Evolutionary conservation across 2,797 vertebrate genomes (phyloP).

Genomic region (Sebastes kiyomatsui): DNA sequence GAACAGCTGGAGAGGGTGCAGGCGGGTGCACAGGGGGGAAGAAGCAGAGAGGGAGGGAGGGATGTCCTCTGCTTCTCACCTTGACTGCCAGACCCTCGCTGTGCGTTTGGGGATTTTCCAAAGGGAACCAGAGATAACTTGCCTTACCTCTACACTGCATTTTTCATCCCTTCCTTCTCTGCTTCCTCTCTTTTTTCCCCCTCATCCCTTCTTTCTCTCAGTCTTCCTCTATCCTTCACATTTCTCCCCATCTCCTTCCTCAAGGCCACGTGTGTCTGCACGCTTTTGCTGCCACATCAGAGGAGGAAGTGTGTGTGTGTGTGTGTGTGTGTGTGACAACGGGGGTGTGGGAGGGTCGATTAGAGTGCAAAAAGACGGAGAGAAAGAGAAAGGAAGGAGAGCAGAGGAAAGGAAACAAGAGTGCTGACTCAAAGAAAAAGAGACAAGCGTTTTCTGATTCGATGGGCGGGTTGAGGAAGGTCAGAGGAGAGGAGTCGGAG

Average conservation of each 20-base stretch:
- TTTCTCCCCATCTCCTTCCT: conserved; percentile 6
- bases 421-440: conserved; percentile 71
- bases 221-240: neutral
- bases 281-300: conserved; percentile 6
- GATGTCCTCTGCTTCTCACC: conserved; percentile 83
- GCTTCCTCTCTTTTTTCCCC: neutral
- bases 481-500: conserved; percentile 52
- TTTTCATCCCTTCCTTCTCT: conserved; percentile 10
- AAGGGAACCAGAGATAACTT: conserved; percentile 53
- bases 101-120: conserved; percentile 82
- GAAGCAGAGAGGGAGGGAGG: conserved; percentile 40
- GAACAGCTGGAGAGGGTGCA: conserved; percentile 76
- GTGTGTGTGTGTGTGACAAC: neutral
- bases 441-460: conserved; percentile 60
- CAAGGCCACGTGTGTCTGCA: conserved; percentile 24
- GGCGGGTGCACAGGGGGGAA: conserved; percentile 28
- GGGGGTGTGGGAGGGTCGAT: neutral
- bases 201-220: neutral
- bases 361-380: conserved; percentile 4
- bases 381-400: conserved; percentile 3
- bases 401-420: conserved; percentile 37
- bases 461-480: conserved; percentile 58
- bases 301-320: neutral
- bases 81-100: conserved; percentile 76
- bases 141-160: conserved; percentile 12